Percentiles rank a stretch among this genome's conserved stretches.
These are phyloP conservation scores for Hydropotes inermis DNA, from an alignment of 2,113 vertebrate genomes.

Conservation along the genomic window DNA sequence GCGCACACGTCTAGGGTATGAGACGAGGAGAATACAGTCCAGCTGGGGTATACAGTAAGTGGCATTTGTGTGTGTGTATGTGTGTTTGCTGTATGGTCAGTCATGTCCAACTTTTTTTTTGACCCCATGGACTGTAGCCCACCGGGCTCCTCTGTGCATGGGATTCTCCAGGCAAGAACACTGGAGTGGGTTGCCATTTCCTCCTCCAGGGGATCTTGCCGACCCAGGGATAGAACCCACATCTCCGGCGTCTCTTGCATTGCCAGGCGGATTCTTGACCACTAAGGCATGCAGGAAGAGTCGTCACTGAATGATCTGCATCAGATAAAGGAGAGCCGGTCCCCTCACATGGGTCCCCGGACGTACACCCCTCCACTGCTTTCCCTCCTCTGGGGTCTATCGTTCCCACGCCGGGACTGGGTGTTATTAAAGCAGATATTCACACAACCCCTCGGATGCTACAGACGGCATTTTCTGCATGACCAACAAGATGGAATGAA, in stretches of 20 bases:
- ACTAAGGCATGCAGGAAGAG: rapidly evolving
- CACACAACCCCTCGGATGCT: rapidly evolving
- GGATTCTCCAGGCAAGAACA: background rate
- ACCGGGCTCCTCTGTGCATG: background rate
- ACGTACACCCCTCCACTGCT: background rate
- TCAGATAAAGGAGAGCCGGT: background rate
- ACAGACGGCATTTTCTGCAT: background rate
- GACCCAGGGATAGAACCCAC: background rate
- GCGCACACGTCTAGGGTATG: rapidly evolving
- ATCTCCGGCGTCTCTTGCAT: rapidly evolving
- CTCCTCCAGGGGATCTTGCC: background rate
- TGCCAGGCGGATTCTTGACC: background rate
- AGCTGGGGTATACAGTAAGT: background rate
- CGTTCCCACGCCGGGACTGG: rapidly evolving
- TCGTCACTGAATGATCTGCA: rapidly evolving
- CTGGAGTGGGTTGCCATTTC: background rate
- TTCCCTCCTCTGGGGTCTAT: background rate
- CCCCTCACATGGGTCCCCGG: rapidly evolving
- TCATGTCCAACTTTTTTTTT: background rate
- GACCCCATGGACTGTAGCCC: background rate
- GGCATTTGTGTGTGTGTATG: background rate
- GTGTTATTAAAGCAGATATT: background rate
- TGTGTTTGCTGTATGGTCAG: rapidly evolving
- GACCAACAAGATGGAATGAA: background rate
- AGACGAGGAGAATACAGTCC: rapidly evolving